These are phyloP conservation scores for Tenodera sinensis DNA, from an alignment of 2,888 invertebrate genomes.

Conservation along the genomic window DNA sequence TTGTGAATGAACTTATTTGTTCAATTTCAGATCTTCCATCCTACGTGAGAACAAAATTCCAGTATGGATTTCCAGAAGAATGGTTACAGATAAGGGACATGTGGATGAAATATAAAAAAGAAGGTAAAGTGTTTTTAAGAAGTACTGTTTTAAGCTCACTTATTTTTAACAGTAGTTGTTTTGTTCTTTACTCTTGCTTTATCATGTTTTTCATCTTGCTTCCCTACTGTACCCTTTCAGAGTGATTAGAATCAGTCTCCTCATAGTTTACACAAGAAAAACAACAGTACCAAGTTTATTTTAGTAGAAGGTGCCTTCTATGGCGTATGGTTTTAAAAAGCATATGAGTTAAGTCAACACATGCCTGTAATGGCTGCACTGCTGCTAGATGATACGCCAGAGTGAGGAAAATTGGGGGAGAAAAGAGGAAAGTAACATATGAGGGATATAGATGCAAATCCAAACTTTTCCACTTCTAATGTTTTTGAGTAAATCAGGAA, in stretches of 20 bases:
- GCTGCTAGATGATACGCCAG: too few relatives aligned
- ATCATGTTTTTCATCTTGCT: neutral
- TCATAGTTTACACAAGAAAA: too few relatives aligned
- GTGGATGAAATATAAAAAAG: constrained; percentile 1
- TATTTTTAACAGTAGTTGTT: neutral
- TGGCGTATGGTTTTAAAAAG: too few relatives aligned
- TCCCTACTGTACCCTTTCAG: neutral
- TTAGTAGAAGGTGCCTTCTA: too few relatives aligned
- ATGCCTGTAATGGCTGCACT: too few relatives aligned
- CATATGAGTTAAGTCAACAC: too few relatives aligned
- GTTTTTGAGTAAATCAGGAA: too few relatives aligned
- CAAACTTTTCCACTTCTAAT: too few relatives aligned
- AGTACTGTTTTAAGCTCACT: neutral
- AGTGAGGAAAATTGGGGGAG: too few relatives aligned
- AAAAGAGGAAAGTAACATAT: too few relatives aligned
- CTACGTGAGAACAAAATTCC: constrained; percentile 6
- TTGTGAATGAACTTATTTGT: neutral
- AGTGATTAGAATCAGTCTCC: neutral
- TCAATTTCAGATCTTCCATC: neutral
- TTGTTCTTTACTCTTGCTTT: neutral
- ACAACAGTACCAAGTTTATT: too few relatives aligned
- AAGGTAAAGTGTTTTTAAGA: neutral
- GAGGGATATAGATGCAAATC: too few relatives aligned
- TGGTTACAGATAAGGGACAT: neutral
- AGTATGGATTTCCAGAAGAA: neutral